Evolutionary conservation across 2,797 vertebrate species (phyloP), one percentile per base, ranked within the genome.

Genomic region (Enteromius anoplus): DNA sequence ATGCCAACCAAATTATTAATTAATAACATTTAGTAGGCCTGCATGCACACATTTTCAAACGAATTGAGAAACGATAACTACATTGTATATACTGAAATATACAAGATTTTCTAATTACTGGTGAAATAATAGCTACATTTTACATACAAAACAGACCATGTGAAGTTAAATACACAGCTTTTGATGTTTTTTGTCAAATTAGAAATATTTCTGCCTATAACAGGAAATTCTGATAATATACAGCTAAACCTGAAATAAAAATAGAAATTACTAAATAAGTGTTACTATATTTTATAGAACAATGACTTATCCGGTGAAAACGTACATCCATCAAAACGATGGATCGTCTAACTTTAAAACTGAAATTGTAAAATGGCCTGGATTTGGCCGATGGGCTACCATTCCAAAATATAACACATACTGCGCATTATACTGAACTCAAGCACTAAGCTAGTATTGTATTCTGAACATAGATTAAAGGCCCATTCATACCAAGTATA

Each of bases 291-390:
- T 75, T 40, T 23, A n/a, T 23, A 75, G 19, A 75, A 37, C 32
- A 55, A 14, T 58, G 72, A 75, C 51, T 58, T 58, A 32, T 23
- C 32, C 10, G 6, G 49, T 2, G 9, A 55, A 75, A 75, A 58
- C 23, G 32, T 55, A 40, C 19, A 75, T 75, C 29, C 32, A 75
- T 55, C 72, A 75, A 55, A 75, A 75, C 58, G 6, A 75, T 75
- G 51, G 72, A 75, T 58, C 0, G 34, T 58, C 32, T 26, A 34
- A 68, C 34, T 40, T 40, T 21, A 40, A 11, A 68, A 40, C 34
- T 68, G 65, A 40, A 68, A 58, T 73, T 34, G 32, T n/a, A 19
- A 73, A 12, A 75, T 0, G 0, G 49, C 3, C 19, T 75, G 51
- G 49, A 75, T 75, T 23, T 40, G 12, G 51, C 12, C 32, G 23